Evolutionary conservation across 2,797 vertebrate species (phyloP), one percentile per base, ranked within the genome.

Genomic region (Pseudochirops cupreus): DNA sequence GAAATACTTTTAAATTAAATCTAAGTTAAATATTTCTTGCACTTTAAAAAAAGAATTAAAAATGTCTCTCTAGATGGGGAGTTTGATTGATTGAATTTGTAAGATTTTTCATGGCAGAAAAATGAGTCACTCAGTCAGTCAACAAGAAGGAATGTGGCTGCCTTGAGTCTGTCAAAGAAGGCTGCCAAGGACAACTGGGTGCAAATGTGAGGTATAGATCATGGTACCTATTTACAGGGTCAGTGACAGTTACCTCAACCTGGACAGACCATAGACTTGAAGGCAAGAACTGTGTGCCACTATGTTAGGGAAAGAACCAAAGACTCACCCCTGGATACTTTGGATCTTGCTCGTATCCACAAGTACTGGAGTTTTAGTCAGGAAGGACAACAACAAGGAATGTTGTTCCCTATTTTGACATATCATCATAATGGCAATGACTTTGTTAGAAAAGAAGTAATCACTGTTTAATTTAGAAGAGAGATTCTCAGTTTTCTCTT

Each of bases 1-100:
- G 91, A 96, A 95, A 91, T 46, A 10, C 33, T 94, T 96, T 93
- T 33, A 91, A 91, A 59, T 95, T 90, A 92, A 90, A 93, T 53
- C 10, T 91, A 39, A 94, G 87, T 62, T 59, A 92, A 28, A 91
- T 95, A 52, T 89, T 96, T 95, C 62, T 97, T 74, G 54, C 59
- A 93, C 24, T 56, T 96, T 54, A 31, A 91, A 96, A 74, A n/a
- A 74, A 31, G 33, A 67, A 52, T 52, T 74, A 21, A 87, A 91
- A 87, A 82, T 94, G 24, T 50, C 50, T 95, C 93, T 56, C 54
- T 94, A 91, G 46, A 16, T n/a, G 54, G 59, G 90, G 33, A 91
- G 90, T 82, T 95, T 91, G 74, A 87, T n/a, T 94, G 52, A 92
- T 52, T 96, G 90, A 91, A 67, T 92, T 93, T 89, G 18, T 87